Evolutionary conservation across 2,797 vertebrate genomes (phyloP).

Genomic region (Salarias fasciatus): DNA sequence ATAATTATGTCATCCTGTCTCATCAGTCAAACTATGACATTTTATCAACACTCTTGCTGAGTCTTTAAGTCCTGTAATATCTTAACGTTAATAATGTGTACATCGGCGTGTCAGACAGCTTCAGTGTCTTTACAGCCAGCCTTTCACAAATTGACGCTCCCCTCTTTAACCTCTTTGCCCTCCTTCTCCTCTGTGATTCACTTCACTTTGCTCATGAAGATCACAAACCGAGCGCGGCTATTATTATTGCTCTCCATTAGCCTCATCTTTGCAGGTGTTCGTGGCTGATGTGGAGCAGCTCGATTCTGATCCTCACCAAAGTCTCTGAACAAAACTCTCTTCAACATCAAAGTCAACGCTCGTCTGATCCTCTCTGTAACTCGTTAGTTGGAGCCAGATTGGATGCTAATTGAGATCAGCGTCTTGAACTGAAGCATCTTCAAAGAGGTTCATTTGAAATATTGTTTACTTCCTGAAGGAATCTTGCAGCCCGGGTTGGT

Average conservation of each 20-base stretch:
- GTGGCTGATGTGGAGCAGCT: too few species aligned
- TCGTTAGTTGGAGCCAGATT: too few species aligned
- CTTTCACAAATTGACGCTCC: conserved; percentile 6
- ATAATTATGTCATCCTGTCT: neutral
- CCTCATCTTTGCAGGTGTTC: neutral
- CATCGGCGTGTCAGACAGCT: neutral
- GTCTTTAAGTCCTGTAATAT: neutral
- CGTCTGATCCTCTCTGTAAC: too few species aligned
- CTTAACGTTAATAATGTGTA: neutral
- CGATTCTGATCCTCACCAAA: too few species aligned
- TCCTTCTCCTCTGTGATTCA: conserved; percentile 11
- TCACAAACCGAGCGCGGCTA: neutral
- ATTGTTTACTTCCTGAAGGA: too few species aligned
- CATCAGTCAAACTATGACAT: neutral
- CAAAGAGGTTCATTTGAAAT: too few species aligned
- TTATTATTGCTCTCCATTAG: neutral
- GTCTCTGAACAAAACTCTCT: too few species aligned
- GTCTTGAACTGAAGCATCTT: too few species aligned
- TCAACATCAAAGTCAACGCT: too few species aligned
- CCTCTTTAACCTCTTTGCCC: conserved; percentile 4
- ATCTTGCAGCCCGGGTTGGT: too few species aligned
- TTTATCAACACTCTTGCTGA: neutral
- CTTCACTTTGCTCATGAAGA: conserved; percentile 4
- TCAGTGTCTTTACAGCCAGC: conserved; percentile 4
- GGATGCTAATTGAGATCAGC: too few species aligned